phyloP scores from a whole-genome alignment of 2,113 vertebrate genomes.

The Brachyhypopomus occidentalis region DNA sequence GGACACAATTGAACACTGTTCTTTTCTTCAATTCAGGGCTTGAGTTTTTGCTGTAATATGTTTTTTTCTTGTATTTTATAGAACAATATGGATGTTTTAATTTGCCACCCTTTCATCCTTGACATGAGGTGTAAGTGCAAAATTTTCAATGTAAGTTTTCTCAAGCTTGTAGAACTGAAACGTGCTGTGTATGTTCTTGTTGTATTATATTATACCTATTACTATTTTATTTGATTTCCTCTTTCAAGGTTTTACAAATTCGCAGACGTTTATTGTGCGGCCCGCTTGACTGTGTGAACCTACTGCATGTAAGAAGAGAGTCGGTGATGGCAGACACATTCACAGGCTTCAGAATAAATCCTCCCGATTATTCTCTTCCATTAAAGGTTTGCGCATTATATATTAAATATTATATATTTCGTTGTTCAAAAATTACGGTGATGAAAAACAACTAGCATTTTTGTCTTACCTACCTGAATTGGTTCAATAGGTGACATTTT shows the following conservation, averaged over 20 bases:
- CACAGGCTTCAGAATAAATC: slow-evolving; percentile 3
- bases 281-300: background rate
- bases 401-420: no score
- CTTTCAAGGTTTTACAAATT: background rate
- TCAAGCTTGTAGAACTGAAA: background rate
- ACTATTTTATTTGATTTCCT: background rate
- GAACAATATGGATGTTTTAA: background rate
- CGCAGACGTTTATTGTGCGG: no score
- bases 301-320: slow-evolving; percentile 35
- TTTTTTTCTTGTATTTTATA: background rate
- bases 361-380: background rate
- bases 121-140: background rate
- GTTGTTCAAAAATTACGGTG: no score
- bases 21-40: background rate
- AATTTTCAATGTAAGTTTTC: background rate
- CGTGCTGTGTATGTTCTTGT: background rate
- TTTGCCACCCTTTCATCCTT: background rate
- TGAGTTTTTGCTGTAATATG: background rate
- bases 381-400: slow-evolving; percentile 24
- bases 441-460: background rate
- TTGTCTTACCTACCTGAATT: background rate
- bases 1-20: background rate
- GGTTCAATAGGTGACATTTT: slow-evolving; percentile 8
- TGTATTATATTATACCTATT: background rate
- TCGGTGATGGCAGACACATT: slow-evolving; percentile 38